A percentile compares a stretch with the other conserved stretches of the same genome.
Conservation (phyloP, 2,113 vertebrate species). For the Myxocyprinus asiaticus region DNA sequence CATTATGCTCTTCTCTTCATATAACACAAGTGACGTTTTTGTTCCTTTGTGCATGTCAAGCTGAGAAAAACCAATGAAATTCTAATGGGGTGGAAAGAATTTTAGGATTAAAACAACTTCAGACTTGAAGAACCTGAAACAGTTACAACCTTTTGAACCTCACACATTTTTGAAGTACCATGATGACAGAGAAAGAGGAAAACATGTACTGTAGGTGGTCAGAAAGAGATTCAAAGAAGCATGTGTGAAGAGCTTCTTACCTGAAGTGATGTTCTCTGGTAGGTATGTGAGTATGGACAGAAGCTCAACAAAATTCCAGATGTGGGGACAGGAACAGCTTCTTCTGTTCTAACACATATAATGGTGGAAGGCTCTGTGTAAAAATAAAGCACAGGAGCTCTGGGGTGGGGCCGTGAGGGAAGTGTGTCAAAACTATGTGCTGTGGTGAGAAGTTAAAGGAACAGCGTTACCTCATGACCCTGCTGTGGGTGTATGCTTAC, state of each 20-base stretch:
- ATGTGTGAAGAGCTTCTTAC: not conserved
- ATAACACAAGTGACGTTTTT: too few relatives aligned
- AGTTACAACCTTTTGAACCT: too few relatives aligned
- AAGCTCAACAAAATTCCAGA: not conserved
- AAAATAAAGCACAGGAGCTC: constrained; percentile 1
- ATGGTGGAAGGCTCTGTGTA: not conserved
- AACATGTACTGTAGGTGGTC: too few relatives aligned
- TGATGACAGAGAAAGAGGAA: not conserved
- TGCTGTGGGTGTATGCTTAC: not conserved
- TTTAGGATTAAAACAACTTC: too few relatives aligned
- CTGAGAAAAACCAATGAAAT: too few relatives aligned
- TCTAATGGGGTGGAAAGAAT: too few relatives aligned
- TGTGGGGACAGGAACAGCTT: not conserved
- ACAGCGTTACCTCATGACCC: constrained; percentile 1
- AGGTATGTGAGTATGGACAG: not conserved
- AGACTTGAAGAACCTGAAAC: too few relatives aligned
- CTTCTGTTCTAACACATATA: not conserved
- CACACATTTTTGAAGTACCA: not conserved
- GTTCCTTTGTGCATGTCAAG: too few relatives aligned
- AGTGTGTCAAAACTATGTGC: constrained; percentile 1
- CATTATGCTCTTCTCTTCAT: too few relatives aligned
- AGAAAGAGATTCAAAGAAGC: not conserved
- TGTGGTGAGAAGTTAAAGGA: constrained; percentile 38
- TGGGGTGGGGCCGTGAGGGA: constrained; percentile 16
- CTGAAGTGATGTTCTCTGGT: not conserved